Evolutionary conservation across 1,140 invertebrate genomes (phyloP).

Genomic region (Danaus melanippus): DNA sequence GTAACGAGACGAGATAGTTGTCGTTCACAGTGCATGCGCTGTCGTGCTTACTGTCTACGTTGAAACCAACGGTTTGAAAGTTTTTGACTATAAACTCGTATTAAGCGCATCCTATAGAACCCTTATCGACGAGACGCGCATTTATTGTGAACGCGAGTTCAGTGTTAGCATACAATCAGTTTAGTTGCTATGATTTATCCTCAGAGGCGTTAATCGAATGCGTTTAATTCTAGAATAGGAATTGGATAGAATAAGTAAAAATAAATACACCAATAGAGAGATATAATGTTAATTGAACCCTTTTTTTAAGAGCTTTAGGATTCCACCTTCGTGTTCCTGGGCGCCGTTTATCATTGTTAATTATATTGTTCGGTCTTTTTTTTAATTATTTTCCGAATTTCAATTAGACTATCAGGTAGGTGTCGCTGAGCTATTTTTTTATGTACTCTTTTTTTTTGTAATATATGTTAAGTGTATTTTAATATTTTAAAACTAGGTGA

Average conservation of each 20-base stretch:
- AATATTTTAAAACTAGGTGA: constrained; percentile 10
- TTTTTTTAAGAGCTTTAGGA: constrained; percentile 56
- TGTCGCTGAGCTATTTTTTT: constrained; percentile 47
- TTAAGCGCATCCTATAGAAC: no score
- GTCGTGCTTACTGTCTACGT: no score
- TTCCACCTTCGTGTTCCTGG: constrained; percentile 51
- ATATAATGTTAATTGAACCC: constrained; percentile 39
- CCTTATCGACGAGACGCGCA: constrained; percentile 11
- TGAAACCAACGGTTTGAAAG: no score
- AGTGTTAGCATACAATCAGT: background rate
- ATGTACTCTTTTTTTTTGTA: constrained; percentile 43
- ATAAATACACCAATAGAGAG: constrained; percentile 60
- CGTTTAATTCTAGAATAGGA: constrained; percentile 59
- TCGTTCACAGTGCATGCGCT: no score
- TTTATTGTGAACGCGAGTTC: background rate
- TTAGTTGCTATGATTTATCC: constrained; percentile 12
- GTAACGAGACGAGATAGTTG: constrained; percentile 11
- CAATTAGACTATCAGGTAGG: constrained; percentile 36
- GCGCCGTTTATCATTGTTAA: constrained; percentile 50
- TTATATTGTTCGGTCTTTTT: constrained; percentile 43
- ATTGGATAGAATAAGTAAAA: constrained; percentile 67
- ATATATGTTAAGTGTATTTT: constrained; percentile 30
- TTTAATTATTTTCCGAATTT: constrained; percentile 23
- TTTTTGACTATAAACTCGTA: no score
- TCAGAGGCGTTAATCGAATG: constrained; percentile 11